A percentile compares a stretch with the other conserved stretches of the same genome.
Evolutionary conservation across 2,113 vertebrate genomes (phyloP).

Genomic region (Aphelocoma coerulescens): DNA sequence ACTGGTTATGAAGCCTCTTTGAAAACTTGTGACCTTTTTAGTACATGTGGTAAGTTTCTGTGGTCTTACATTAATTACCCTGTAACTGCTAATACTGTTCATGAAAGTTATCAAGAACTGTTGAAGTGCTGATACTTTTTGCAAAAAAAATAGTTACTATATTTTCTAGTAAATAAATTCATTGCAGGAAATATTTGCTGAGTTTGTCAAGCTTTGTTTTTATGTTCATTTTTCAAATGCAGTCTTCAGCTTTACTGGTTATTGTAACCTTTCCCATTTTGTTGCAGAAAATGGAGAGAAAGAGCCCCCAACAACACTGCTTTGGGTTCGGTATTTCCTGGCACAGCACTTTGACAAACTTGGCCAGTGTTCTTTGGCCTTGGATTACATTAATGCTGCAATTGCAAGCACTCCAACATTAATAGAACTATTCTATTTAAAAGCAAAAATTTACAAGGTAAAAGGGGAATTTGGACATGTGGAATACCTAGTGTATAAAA

Average conservation of each 20-base stretch:
- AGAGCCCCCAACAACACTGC: conserved; percentile 76
- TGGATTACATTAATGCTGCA: conserved; percentile 80
- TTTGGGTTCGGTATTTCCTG: conserved; percentile 81
- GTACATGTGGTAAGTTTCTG: conserved; percentile 68
- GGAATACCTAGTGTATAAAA: background rate
- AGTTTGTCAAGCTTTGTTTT: background rate
- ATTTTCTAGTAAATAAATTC: background rate
- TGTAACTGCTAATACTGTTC: background rate
- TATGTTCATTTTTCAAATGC: background rate
- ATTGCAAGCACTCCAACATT: conserved; percentile 79
- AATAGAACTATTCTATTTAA: conserved; percentile 81
- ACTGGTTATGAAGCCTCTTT: conserved; percentile 77
- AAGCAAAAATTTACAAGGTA: conserved; percentile 85
- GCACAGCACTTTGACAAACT: conserved; percentile 83
- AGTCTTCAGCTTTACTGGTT: background rate
- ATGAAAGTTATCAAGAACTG: background rate
- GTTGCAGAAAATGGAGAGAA: conserved; percentile 77
- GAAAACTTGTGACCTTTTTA: conserved; percentile 75
- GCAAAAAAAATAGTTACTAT: background rate
- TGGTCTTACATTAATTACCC: background rate
- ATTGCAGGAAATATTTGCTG: background rate
- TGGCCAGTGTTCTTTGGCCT: conserved; percentile 76
- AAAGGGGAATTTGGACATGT: background rate
- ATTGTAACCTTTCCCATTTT: conserved; percentile 23
- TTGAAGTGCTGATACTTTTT: background rate